A percentile compares a stretch with the other conserved stretches of the same genome.
Conservation (phyloP, 2,113 vertebrate genomes). For the Pterocles gutturalis region DNA sequence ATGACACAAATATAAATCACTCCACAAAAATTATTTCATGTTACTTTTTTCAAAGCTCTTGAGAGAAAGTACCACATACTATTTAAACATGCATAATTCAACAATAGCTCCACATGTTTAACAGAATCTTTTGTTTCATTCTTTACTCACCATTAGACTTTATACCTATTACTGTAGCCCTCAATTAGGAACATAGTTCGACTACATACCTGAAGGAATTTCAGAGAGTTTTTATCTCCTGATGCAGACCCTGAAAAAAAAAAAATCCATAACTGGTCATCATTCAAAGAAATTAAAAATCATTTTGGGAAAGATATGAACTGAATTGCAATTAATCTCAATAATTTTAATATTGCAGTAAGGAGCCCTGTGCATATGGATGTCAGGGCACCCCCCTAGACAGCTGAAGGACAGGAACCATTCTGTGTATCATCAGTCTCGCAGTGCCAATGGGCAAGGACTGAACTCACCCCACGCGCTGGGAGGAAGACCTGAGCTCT, state of each 20-base stretch:
- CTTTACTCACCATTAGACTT: conserved; percentile 21
- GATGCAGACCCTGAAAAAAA: neutral
- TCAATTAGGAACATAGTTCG: neutral
- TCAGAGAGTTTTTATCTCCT: conserved; percentile 3
- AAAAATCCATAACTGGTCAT: neutral
- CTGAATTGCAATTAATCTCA: neutral
- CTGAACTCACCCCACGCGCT: accelerated
- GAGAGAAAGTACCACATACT: neutral
- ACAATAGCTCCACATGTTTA: neutral
- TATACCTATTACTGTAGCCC: neutral
- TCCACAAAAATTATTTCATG: neutral
- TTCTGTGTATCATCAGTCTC: accelerated
- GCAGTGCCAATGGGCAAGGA: accelerated
- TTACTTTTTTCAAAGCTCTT: neutral
- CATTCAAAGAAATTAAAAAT: conserved; percentile 25
- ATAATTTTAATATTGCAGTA: neutral
- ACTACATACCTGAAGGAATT: neutral
- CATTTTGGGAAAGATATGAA: neutral
- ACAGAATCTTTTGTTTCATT: neutral
- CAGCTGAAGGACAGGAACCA: neutral
- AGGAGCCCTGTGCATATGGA: accelerated
- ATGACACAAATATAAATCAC: neutral
- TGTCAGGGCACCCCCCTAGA: neutral
- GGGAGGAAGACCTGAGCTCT: neutral
- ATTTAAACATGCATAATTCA: neutral